These are phyloP conservation scores for Athene noctua DNA, from an alignment of 2,113 vertebrate genomes.

Conservation along the genomic window DNA sequence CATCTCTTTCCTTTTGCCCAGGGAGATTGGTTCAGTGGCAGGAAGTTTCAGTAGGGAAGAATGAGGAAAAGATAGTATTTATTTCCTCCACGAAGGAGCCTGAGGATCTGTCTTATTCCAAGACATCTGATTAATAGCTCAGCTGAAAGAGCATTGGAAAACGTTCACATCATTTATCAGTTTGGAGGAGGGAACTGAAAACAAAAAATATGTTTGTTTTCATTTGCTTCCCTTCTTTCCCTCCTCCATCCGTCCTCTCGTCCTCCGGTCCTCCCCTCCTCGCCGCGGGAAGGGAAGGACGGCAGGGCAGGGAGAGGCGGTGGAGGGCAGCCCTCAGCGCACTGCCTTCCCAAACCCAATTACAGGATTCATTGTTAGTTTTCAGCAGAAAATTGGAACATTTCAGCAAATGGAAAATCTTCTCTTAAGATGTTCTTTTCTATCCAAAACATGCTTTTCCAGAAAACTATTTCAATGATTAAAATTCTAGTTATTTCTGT, in stretches of 20 bases:
- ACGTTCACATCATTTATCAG: not conserved
- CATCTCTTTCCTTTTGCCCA: not conserved
- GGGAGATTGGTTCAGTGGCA: not conserved
- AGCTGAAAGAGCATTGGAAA: slow-evolving; percentile 7
- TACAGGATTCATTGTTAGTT: slow-evolving; percentile 43
- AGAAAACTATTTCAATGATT: not conserved
- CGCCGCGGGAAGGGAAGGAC: rapidly evolving
- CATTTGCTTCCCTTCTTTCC: not conserved
- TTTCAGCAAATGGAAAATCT: slow-evolving; percentile 64
- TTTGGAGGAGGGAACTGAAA: slow-evolving; percentile 21
- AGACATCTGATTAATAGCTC: slow-evolving; percentile 21
- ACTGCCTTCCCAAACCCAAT: slow-evolving; percentile 8
- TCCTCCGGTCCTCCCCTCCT: not conserved
- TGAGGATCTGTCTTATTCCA: not conserved
- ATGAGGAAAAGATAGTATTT: not conserved
- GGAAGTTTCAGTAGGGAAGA: not conserved
- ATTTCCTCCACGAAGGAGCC: not conserved
- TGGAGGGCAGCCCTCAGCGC: not conserved
- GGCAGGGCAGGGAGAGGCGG: not conserved
- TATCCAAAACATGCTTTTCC: slow-evolving; percentile 10
- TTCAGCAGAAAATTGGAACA: slow-evolving; percentile 63
- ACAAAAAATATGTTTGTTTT: slow-evolving; percentile 26
- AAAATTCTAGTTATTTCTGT: slow-evolving; percentile 45
- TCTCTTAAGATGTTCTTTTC: slow-evolving; percentile 1
- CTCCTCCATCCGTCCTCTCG: not conserved